Conservation (phyloP, 2,797 vertebrate species). For the Steatocranus sp. region DNA sequence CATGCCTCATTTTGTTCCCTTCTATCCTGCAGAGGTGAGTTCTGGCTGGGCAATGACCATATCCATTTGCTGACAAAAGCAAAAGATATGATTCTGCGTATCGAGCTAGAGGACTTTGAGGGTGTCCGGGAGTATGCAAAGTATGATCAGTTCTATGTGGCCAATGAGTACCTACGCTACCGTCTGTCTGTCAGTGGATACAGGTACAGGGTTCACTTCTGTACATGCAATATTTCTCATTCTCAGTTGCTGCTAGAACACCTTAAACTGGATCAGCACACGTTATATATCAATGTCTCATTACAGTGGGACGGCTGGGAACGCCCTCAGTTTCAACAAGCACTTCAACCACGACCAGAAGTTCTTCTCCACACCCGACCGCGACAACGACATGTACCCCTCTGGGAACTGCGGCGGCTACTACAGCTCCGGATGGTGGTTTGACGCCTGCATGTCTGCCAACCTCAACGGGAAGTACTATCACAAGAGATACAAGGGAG, state of each 20-base stretch:
- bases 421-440: constrained; percentile 99
- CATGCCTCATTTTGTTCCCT: background rate
- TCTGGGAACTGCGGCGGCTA: constrained; percentile 91
- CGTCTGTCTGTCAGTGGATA: constrained; percentile 82
- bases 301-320: constrained; percentile 89
- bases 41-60: constrained; percentile 95
- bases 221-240: rapidly evolving
- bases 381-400: constrained; percentile 90
- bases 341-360: constrained; percentile 92
- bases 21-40: constrained; percentile 74
- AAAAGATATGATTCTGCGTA: constrained; percentile 88
- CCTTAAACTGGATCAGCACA: background rate
- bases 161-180: constrained; percentile 90
- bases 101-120: constrained; percentile 93
- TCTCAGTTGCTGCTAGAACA: rapidly evolving
- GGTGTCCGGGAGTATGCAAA: constrained; percentile 85
- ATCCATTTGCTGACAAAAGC: constrained; percentile 92
- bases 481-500: constrained; percentile 88
- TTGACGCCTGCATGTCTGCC: constrained; percentile 94
- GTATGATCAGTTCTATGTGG: constrained; percentile 90
- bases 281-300: background rate
- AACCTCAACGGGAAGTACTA: constrained; percentile 99
- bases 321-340: constrained; percentile 86
- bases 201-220: constrained; percentile 48
- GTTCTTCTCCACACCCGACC: constrained; percentile 92